These are phyloP conservation scores for Melangyna quadrimaculata DNA, from an alignment of 2,888 invertebrate genomes.

Conservation along the genomic window DNA sequence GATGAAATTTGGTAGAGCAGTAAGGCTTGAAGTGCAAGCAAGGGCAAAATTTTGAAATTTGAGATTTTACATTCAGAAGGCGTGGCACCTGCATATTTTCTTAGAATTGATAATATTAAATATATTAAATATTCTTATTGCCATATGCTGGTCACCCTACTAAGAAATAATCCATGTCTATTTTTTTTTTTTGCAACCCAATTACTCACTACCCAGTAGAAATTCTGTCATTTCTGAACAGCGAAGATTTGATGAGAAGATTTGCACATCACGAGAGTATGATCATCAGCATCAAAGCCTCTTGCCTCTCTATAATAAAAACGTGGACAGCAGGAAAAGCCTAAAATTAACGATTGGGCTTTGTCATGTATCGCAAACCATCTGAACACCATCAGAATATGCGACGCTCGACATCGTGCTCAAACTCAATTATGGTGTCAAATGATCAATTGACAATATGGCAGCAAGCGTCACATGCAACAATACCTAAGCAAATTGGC, in stretches of 20 bases:
- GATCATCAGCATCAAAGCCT: constrained; percentile 3
- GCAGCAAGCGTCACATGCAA: constrained; percentile 48
- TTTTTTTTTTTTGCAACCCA: constrained; percentile 6
- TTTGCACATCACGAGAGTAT: constrained; percentile 28
- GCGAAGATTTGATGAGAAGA: constrained; percentile 23
- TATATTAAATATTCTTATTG: neutral
- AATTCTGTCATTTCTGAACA: neutral
- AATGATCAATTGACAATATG: constrained; percentile 59
- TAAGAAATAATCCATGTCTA: neutral
- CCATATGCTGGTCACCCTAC: neutral
- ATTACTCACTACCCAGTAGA: constrained; percentile 32
- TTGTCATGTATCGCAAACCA: constrained; percentile 25
- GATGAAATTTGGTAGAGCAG: too few species aligned
- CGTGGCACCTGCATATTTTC: too few species aligned
- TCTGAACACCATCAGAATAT: neutral
- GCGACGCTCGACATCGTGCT: constrained; percentile 27
- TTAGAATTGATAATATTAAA: too few species aligned
- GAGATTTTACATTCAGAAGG: too few species aligned
- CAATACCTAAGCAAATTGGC: constrained; percentile 44
- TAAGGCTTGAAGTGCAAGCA: too few species aligned
- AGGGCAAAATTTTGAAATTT: too few species aligned
- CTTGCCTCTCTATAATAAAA: neutral
- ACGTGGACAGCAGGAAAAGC: neutral
- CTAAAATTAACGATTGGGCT: constrained; percentile 45
- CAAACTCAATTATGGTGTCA: constrained; percentile 65